phyloP scores from a whole-genome alignment of 1,140 invertebrate genomes.

The Cotesia glomerata region DNA sequence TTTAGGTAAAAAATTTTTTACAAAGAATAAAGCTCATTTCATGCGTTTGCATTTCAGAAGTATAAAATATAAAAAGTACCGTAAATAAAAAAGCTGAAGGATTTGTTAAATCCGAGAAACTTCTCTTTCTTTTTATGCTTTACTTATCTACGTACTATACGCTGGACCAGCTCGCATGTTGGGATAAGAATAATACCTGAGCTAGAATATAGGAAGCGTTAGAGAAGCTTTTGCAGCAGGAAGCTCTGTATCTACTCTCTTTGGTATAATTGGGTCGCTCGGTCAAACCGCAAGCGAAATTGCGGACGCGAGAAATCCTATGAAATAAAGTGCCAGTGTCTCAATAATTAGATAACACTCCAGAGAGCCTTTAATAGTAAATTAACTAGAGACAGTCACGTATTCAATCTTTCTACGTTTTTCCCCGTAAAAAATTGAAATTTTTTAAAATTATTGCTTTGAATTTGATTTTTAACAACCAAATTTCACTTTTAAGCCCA shows the following conservation, averaged over 20 bases:
- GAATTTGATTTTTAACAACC: no score
- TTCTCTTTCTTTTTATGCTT: no score
- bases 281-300: slow-evolving; percentile 7
- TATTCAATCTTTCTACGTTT: no score
- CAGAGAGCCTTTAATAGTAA: neutral
- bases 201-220: neutral
- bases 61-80: neutral
- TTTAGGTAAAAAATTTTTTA: no score
- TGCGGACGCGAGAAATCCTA: neutral
- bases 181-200: neutral
- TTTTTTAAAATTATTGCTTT: no score
- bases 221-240: neutral
- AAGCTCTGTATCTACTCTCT: neutral
- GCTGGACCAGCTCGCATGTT: neutral
- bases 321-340: neutral
- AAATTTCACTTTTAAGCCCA: no score
- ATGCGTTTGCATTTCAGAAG: no score
- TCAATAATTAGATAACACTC: neutral
- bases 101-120: neutral
- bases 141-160: no score
- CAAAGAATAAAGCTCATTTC: no score
- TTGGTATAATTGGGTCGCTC: slow-evolving; percentile 7
- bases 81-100: neutral
- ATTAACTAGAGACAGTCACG: no score
- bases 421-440: no score